A percentile compares a stretch with the other conserved stretches of the same genome.
Evolutionary conservation across 2,888 invertebrate genomes (phyloP).

Genomic region (Limnephilus marmoratus): DNA sequence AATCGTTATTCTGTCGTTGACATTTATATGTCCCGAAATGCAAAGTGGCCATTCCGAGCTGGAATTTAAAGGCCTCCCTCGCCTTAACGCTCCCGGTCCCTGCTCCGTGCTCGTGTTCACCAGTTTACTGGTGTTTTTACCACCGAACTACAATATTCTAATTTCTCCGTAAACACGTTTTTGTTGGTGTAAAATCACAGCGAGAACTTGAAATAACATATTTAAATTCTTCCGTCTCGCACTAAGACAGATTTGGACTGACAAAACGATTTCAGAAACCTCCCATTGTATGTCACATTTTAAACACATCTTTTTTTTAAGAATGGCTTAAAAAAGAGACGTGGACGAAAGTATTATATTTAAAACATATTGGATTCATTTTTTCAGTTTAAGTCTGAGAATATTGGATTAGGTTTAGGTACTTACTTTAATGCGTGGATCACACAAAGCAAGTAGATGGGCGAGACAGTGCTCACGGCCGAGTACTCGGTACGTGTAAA

Average conservation of each 20-base stretch:
- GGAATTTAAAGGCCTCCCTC: conserved; percentile 28
- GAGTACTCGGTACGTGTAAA: too few relatives aligned
- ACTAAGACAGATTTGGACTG: neutral
- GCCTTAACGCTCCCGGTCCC: neutral
- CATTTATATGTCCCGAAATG: conserved; percentile 46
- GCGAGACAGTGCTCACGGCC: too few relatives aligned
- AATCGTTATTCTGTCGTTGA: conserved; percentile 42
- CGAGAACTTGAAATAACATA: conserved; percentile 19
- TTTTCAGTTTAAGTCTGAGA: too few relatives aligned
- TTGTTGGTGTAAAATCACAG: conserved; percentile 4
- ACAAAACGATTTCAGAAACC: too few relatives aligned
- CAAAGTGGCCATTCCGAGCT: conserved; percentile 36
- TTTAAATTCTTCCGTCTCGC: neutral
- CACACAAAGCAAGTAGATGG: too few relatives aligned
- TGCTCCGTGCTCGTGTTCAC: neutral
- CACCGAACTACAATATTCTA: neutral
- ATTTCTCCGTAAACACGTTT: neutral
- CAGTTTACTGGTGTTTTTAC: neutral
- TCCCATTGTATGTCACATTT: neutral
- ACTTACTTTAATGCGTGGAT: too few relatives aligned
- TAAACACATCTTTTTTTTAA: neutral
- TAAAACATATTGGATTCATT: too few relatives aligned
- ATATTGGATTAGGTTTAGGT: too few relatives aligned
- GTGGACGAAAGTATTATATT: neutral
- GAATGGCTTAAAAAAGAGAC: neutral